These are phyloP conservation scores for Leptinotarsa tumamoca DNA, from an alignment of 2,888 invertebrate species.

Conservation along the genomic window DNA sequence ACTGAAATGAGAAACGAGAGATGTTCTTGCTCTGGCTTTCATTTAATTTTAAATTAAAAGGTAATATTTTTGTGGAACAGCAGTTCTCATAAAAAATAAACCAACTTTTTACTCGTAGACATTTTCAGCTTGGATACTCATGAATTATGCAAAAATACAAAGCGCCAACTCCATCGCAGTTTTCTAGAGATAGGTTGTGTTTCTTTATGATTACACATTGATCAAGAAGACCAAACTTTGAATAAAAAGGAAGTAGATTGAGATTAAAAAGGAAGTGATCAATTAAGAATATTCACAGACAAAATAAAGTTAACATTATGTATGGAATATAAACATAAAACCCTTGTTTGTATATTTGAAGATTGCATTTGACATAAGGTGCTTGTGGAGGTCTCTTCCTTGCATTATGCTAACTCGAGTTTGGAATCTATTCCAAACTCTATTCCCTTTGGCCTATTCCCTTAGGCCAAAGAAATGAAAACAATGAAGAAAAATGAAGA, in stretches of 20 bases:
- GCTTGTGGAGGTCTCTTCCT: too few species aligned
- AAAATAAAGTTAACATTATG: too few species aligned
- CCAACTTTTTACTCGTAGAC: constrained; percentile 18
- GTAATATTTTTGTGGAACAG: constrained; percentile 23
- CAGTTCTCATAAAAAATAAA: constrained; percentile 19
- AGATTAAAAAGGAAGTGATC: neutral
- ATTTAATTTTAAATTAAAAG: constrained; percentile 38
- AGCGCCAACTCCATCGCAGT: constrained; percentile 1
- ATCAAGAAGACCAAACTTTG: neutral
- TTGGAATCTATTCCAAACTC: too few species aligned
- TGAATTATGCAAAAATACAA: constrained; percentile 18
- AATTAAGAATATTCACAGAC: too few species aligned
- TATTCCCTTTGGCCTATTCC: too few species aligned
- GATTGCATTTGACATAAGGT: too few species aligned
- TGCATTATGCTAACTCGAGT: too few species aligned
- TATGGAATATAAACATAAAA: too few species aligned
- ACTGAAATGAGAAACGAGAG: constrained; percentile 35
- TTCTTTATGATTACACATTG: neutral
- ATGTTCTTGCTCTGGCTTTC: constrained; percentile 33
- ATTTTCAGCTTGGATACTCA: constrained; percentile 19
- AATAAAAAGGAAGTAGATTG: neutral
- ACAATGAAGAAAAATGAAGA: too few species aligned
- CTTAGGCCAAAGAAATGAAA: too few species aligned
- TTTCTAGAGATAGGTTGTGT: constrained; percentile 4
- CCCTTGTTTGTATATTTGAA: too few species aligned